Base-by-base conservation (phyloP, 2,797 vertebrate species). In the Spatula clypeata region DNA sequence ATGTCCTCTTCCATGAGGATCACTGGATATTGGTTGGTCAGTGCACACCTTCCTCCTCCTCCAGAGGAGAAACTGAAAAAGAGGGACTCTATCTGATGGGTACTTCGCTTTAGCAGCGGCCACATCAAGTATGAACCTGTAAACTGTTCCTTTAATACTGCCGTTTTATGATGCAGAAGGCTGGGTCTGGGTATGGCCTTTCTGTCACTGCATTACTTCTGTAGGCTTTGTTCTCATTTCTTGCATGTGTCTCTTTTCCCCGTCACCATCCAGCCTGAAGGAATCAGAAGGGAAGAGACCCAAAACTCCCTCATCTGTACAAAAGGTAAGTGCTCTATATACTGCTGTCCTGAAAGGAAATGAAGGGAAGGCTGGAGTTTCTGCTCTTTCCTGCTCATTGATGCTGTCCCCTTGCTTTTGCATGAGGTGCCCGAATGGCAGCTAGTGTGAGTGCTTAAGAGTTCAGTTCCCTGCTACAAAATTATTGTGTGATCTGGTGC, bases 301-400 rank as follows among this genome's bases (percentile, higher is more conserved):
- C 96, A 95, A 71, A 96, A 92, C 54, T 93, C 71, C 31, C 81
- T 97, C 17, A 85, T 97, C 67, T 97, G 97, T 57, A 88, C 90
- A 23, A 85, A 93, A 88, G 96, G 97, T 97, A 95, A 94, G 72
- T 12, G 7, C 32, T 31, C 57, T 65, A 7, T 0, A 24, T 13
- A 10, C 4, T 5, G 0, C 27, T 54, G 20, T 40, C 36, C 55
- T 60, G 27, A 58, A 45, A 88, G 65, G 18, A 80, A 53, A 9
- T 47, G 55, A 73, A 90, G 69, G n/a, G 17, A 13, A 74, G 31
- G 12, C 4, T 77, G n/a, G n/a, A 45, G 20, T n/a, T 29, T 51
- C 7, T 31, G 24, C n/a, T 60, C 34, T 42, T 74, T 75, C 20
- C 34, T 62, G 23, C 32, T 81, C 2, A 0, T 61, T 57, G 42